A percentile compares a stretch with the other conserved stretches of the same genome.
Evolutionary conservation across 1,140 invertebrate species (phyloP).

Genomic region (Mercenaria mercenaria): DNA sequence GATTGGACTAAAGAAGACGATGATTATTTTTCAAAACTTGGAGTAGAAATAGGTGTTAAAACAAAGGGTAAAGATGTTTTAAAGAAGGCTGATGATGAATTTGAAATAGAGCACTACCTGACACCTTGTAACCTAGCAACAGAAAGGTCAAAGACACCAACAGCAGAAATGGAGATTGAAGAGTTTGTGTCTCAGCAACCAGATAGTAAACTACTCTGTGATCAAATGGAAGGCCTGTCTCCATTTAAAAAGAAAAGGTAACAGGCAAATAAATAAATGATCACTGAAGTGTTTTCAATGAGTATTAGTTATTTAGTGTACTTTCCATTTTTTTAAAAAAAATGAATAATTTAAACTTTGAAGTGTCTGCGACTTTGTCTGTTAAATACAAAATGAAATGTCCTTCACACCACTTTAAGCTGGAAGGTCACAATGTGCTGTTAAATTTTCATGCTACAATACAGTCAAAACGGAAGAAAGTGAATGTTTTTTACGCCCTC

Average conservation of each 20-base stretch:
- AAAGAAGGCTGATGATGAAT: not conserved
- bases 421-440: no score
- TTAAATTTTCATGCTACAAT: no score
- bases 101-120: constrained; percentile 3
- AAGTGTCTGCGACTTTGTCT: no score
- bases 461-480: no score
- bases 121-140: not conserved
- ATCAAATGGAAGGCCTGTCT: not conserved
- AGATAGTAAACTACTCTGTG: not conserved
- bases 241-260: constrained; percentile 1
- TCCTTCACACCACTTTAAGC: no score
- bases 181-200: constrained; percentile 6
- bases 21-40: constrained; percentile 29
- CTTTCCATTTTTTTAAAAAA: no score
- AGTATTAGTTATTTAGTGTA: no score
- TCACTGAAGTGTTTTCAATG: no score
- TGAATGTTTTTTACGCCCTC: no score
- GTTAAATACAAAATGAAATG: no score
- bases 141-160: not conserved
- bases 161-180: constrained; percentile 9
- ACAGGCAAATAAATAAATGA: no score
- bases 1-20: constrained; percentile 39
- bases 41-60: not conserved
- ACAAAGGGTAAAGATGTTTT: not conserved
- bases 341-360: no score